Percentiles rank a stretch among this genome's conserved stretches.
phyloP scores from a whole-genome alignment of 1,140 invertebrate genomes.

The Drosophila sturtevanti region DNA sequence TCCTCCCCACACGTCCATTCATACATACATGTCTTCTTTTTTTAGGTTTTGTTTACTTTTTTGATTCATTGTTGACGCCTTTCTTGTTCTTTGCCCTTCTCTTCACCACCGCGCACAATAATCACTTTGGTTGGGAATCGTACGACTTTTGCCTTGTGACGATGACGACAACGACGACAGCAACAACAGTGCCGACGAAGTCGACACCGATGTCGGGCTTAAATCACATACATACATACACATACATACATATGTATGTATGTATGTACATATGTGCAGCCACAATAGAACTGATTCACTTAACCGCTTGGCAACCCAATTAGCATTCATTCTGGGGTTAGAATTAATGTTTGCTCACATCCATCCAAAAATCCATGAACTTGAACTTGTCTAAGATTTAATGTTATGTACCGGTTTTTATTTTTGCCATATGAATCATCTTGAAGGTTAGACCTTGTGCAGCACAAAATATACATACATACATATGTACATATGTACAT shows the following conservation, averaged over 20 bases:
- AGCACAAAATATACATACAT: too few relatives aligned
- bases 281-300: background rate
- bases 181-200: background rate
- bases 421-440: slow-evolving; percentile 5
- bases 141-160: slow-evolving; percentile 8
- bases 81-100: background rate
- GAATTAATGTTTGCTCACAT: slow-evolving; percentile 14
- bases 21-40: background rate
- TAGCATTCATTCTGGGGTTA: slow-evolving; percentile 19
- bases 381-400: background rate
- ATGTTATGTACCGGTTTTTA: background rate
- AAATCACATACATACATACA: background rate
- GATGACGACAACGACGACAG: background rate
- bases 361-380: background rate
- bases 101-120: background rate
- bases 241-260: too few relatives aligned
- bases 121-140: background rate
- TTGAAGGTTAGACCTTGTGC: slow-evolving; percentile 1
- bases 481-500: too few relatives aligned
- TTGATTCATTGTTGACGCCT: slow-evolving; percentile 3
- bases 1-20: background rate
- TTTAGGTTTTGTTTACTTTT: slow-evolving; percentile 11
- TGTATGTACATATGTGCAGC: too few relatives aligned
- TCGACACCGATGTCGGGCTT: background rate
- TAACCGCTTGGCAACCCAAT: slow-evolving; percentile 32